Percentiles rank a stretch among this genome's conserved stretches.
Evolutionary conservation across 1,140 invertebrate genomes (phyloP).

Genomic region (Brachionus rubens): DNA sequence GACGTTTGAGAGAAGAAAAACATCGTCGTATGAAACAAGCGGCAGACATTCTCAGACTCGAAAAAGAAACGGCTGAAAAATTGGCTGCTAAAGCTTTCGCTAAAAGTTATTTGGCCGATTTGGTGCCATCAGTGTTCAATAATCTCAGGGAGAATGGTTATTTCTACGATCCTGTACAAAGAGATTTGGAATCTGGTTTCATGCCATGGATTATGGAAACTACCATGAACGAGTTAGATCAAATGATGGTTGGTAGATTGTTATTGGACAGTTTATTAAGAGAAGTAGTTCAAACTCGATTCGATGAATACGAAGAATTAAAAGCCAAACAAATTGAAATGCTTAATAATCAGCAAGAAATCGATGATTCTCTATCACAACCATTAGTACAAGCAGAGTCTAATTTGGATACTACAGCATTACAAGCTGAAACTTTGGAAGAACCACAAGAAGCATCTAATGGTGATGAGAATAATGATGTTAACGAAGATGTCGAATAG

Average conservation of each 20-base stretch:
- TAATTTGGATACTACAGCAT: no score
- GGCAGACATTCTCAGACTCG: constrained; percentile 65
- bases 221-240: constrained; percentile 73
- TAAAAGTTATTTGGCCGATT: constrained; percentile 76
- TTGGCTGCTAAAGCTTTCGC: constrained; percentile 76
- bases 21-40: constrained; percentile 60
- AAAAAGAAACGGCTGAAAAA: constrained; percentile 72
- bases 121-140: constrained; percentile 77
- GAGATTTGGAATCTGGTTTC: constrained; percentile 71
- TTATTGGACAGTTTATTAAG: constrained; percentile 67
- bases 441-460: no score
- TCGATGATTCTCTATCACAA: no score
- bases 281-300: constrained; percentile 51
- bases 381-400: no score
- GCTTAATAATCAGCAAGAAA: no score
- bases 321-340: neutral
- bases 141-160: constrained; percentile 73
- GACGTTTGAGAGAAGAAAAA: constrained; percentile 55
- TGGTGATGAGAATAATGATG: no score
- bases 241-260: constrained; percentile 72
- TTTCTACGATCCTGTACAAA: constrained; percentile 69
- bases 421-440: no score
- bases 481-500: no score
- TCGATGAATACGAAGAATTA: neutral
- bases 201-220: constrained; percentile 82